Percentiles rank a stretch among this genome's conserved stretches.
Evolutionary conservation across 2,888 invertebrate genomes (phyloP).

Genomic region (Anodontia alba): DNA sequence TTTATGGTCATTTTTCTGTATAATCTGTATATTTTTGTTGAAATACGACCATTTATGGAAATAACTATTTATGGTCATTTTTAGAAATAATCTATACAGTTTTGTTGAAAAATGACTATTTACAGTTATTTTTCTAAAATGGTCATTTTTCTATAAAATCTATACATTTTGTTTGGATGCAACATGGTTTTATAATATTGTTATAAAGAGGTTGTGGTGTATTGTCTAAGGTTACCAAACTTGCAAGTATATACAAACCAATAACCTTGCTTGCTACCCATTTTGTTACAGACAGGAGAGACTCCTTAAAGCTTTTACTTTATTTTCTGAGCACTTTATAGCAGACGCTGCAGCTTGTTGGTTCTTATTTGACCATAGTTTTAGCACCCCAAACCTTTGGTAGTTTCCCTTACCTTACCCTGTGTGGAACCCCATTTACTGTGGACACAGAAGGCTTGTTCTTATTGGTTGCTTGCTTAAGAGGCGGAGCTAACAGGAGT

Average conservation of each 20-base stretch:
- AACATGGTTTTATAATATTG: no score
- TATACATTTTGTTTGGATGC: no score
- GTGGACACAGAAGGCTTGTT: background rate
- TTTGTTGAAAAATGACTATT: no score
- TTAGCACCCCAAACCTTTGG: background rate
- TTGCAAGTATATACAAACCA: constrained; percentile 7
- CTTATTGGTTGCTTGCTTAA: constrained; percentile 8
- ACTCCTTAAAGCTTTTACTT: constrained; percentile 1
- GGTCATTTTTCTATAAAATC: no score
- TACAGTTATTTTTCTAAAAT: no score
- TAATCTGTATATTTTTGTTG: no score
- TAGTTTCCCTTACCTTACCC: background rate
- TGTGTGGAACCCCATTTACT: constrained; percentile 11
- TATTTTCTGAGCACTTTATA: constrained; percentile 18
- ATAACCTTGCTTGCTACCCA: constrained; percentile 16
- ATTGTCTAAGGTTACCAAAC: no score
- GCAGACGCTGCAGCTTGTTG: constrained; percentile 15
- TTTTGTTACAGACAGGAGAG: background rate
- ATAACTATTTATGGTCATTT: no score
- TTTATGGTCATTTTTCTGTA: no score
- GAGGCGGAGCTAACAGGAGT: constrained; percentile 5
- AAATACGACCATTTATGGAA: no score
- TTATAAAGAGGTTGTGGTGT: no score
- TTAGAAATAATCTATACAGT: no score
- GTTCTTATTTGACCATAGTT: constrained; percentile 9